Percentiles rank a stretch among this genome's conserved stretches.
These are phyloP conservation scores for Aramus guarauna DNA, from an alignment of 2,113 vertebrate species.

Conservation along the genomic window DNA sequence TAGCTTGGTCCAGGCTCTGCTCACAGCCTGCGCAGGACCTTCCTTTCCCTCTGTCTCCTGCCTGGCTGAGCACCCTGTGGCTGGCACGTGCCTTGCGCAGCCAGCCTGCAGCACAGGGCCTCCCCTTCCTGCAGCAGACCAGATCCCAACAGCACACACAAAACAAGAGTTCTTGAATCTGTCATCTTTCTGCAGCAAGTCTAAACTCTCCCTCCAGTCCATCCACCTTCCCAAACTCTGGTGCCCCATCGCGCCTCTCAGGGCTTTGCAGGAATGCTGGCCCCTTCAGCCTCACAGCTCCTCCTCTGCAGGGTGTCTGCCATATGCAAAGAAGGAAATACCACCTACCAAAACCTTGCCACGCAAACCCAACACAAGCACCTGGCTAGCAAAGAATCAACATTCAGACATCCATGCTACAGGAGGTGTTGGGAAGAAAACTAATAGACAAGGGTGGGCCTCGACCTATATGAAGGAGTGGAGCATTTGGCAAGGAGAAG, in stretches of 20 bases:
- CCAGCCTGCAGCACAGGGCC: neutral
- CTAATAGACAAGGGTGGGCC: neutral
- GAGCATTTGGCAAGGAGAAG: neutral
- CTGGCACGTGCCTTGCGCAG: neutral
- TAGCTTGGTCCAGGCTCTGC: neutral
- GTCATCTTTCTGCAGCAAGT: neutral
- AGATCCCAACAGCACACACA: neutral
- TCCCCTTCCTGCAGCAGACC: neutral
- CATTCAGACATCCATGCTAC: neutral
- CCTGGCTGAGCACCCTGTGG: neutral
- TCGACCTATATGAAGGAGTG: neutral
- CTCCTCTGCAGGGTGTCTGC: neutral
- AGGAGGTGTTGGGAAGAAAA: neutral
- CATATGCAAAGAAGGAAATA: neutral
- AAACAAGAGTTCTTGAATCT: neutral
- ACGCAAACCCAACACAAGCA: neutral
- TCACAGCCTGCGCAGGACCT: neutral
- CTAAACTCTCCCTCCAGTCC: neutral
- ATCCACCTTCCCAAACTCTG: neutral
- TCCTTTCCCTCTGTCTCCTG: neutral
- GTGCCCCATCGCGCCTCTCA: neutral
- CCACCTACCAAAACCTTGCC: neutral
- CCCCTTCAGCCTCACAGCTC: neutral
- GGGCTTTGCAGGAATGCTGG: neutral
- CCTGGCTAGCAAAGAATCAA: neutral